Evolutionary conservation across 1,140 invertebrate genomes (phyloP).

Genomic region (Manduca sexta): DNA sequence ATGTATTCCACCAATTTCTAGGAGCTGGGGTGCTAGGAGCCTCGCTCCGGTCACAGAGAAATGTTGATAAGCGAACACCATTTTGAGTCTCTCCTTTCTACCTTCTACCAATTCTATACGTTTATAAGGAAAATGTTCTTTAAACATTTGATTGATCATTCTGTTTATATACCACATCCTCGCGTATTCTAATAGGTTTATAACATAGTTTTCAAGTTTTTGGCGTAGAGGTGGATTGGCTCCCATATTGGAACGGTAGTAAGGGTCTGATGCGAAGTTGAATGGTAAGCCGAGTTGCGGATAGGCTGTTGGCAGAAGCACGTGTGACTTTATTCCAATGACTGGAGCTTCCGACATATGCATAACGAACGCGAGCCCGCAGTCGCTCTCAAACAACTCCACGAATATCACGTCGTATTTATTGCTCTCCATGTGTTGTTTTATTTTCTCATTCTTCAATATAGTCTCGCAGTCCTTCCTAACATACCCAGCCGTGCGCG

Average conservation of each 20-base stretch:
- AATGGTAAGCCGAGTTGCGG: constrained; percentile 63
- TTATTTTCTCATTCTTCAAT: constrained; percentile 49
- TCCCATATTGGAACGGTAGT: constrained; percentile 65
- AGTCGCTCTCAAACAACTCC: constrained; percentile 78
- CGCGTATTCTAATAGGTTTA: constrained; percentile 18
- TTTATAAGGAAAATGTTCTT: constrained; percentile 66
- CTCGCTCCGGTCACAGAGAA: constrained; percentile 74
- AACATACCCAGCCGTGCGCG: background rate
- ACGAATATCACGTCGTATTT: constrained; percentile 76
- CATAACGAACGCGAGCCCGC: constrained; percentile 74
- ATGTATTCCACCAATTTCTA: constrained; percentile 25
- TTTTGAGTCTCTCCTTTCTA: constrained; percentile 69
- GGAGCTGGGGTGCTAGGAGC: constrained; percentile 72
- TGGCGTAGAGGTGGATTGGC: constrained; percentile 70
- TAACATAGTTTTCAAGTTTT: constrained; percentile 36
- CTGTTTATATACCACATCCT: constrained; percentile 32
- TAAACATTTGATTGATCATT: constrained; percentile 44
- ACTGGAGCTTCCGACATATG: constrained; percentile 73
- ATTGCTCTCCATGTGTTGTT: constrained; percentile 36
- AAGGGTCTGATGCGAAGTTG: background rate
- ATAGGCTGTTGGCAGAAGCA: constrained; percentile 72
- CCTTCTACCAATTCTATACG: constrained; percentile 73
- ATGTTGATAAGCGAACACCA: constrained; percentile 79
- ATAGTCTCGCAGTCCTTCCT: constrained; percentile 48
- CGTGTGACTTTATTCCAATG: constrained; percentile 69